Evolutionary conservation across 2,888 invertebrate genomes (phyloP), one percentile per base, ranked within the genome.

Genomic region (Hydropsyche betteni): DNA sequence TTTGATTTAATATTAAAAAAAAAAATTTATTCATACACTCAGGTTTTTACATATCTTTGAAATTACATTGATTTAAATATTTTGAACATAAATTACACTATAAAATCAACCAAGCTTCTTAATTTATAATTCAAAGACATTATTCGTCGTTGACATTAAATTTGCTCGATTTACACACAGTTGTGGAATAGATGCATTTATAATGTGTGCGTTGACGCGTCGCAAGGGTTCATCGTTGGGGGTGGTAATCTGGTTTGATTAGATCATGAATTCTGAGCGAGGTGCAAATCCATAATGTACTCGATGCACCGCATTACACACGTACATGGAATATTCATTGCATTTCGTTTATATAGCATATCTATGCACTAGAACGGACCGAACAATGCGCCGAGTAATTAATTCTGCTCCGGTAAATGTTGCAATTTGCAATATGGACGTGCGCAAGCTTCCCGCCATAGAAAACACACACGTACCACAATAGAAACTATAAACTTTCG

Each of bases 201-300:
- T 16, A 58, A 58, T 24, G 58, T 24, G 58, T 24, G 58, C 58
- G 58, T 24, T 58, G 58, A 58, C 16, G 58, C 58, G 14, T 58
- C 24, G 58, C 58, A 58, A 44, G 58, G 58, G 16, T 58, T 14
- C 58, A 58, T 58, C 58, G 24, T 14, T 24, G 24, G 24, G 14
- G 58, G 58, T 14, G 16, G 58, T 44, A 44, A 44, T 44, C 44
- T 68, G 76, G 68, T 78, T 78, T 78, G 78, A 78, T 78, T 76
- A 78, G 78, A 72, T 76, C 78, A 78, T 78, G 78, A 78, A 78
- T 78, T 76, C 69, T 58, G 58, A 70, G 76, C 74, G 76, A 78
- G 78, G 75, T 76, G 78, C 76, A 72, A 71, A 52, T 71, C 74
- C 74, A 68, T 68, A 38, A 68, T 68, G 68, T 34, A 68, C 34